Conservation (phyloP, 1,140 invertebrate species). For the Capitella teleta region DNA sequence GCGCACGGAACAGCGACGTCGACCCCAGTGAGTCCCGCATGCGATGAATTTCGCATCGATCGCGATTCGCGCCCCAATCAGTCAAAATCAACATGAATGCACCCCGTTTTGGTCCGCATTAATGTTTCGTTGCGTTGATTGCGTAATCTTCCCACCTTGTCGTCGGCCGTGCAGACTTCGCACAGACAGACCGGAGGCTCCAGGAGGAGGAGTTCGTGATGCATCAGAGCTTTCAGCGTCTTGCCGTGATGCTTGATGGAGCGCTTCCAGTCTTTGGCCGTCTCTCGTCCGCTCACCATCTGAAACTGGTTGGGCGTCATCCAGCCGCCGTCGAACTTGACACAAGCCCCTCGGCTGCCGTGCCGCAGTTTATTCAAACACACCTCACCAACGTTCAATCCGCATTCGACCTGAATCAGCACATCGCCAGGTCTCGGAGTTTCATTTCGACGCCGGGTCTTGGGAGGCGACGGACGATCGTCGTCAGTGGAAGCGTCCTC, state of each 20-base stretch:
- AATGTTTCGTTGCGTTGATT: too few relatives aligned
- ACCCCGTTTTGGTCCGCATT: too few relatives aligned
- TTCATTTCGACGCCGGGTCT: too few relatives aligned
- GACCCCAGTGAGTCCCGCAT: too few relatives aligned
- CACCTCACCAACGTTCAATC: constrained; percentile 37
- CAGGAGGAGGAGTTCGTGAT: constrained; percentile 43
- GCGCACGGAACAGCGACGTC: too few relatives aligned
- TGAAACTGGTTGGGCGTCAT: constrained; percentile 48
- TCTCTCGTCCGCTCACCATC: constrained; percentile 44
- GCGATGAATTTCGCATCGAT: too few relatives aligned
- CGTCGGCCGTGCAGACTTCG: constrained; percentile 20
- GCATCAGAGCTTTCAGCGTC: constrained; percentile 45
- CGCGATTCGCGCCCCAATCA: too few relatives aligned
- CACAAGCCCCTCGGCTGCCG: constrained; percentile 44
- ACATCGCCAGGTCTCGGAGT: too few relatives aligned
- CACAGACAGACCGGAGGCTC: constrained; percentile 43
- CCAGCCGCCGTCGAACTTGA: constrained; percentile 41
- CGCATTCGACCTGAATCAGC: constrained; percentile 43
- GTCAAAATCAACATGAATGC: too few relatives aligned
- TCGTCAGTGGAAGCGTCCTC: too few relatives aligned
- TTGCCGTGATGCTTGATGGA: constrained; percentile 46
- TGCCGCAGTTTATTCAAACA: constrained; percentile 41
- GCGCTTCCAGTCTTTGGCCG: constrained; percentile 49
- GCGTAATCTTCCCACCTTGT: not conserved
- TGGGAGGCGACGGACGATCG: too few relatives aligned